Evolutionary conservation across 2,888 invertebrate species (phyloP), one percentile per base, ranked within the genome.

Genomic region (Ptilodon capucinus): DNA sequence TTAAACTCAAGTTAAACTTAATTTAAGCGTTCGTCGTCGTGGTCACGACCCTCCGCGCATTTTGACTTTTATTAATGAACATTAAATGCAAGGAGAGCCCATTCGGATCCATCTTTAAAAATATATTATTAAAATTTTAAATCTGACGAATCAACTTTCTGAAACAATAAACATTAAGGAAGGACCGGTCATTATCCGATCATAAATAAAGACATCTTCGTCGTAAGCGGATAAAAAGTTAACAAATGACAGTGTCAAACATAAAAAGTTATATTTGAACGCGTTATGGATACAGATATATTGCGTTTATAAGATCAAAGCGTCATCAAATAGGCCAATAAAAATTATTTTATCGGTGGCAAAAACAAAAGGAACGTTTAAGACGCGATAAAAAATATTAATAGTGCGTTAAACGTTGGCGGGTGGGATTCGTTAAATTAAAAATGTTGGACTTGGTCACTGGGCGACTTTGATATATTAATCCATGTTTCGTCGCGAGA

Each of bases 321-420:
- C 60, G 30, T 25, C 34, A 51, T 60, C 62, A 64, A 62, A 63
- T 60, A 63, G 48, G 53, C 71, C 69, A 74, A 68, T 80, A 76
- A 79, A n/a, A 81, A 74, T 71, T 51, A 73, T 78, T 86, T 82
- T 80, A 86, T 81, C 74, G 71, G 67, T 70, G 69, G 64, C 68
- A 74, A 76, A 86, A 83, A 85, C 83, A 85, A 86, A 83, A 77
- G 78, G 75, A 83, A 74, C 82, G 71, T 82, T 87, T 83, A 84
- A 82, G 73, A 71, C 68, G 67, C 78, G 76, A 85, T 86, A 80
- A 85, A 84, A 78, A 81, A 71, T 81, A 84, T 86, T 84, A 82
- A 84, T 84, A 83, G 84, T 75, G 77, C 64, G 68, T 74, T 81
- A 74, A 82, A 78, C 64, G 77, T 76, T 75, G 73, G 76, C 75